These are phyloP conservation scores for Eciton burchellii DNA, from an alignment of 1,140 invertebrate genomes.

Conservation along the genomic window DNA sequence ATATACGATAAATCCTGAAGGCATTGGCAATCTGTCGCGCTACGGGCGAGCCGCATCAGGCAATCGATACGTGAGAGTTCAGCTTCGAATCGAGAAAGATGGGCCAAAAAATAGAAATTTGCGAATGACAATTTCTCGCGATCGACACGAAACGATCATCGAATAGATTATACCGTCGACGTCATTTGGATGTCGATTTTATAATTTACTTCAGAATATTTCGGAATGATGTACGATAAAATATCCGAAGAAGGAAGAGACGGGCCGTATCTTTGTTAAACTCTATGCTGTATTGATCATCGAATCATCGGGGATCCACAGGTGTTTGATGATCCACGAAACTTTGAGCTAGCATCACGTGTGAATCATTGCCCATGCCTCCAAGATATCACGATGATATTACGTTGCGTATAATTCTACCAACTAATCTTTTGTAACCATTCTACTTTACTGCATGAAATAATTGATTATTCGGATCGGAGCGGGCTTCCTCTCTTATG, in stretches of 20 bases:
- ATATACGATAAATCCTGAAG: slow-evolving; percentile 78
- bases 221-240: background rate
- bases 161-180: no score
- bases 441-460: background rate
- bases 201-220: background rate
- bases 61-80: no score
- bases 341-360: slow-evolving; percentile 66
- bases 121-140: no score
- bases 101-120: no score
- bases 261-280: no score
- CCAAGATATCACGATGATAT: slow-evolving; percentile 78
- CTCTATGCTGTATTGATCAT: background rate
- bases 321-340: background rate
- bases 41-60: no score
- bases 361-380: slow-evolving; percentile 82
- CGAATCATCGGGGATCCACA: background rate
- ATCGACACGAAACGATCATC: no score
- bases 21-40: slow-evolving; percentile 79
- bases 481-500: slow-evolving; percentile 77
- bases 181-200: background rate
- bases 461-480: slow-evolving; percentile 70
- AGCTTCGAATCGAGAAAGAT: no score
- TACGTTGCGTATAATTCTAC: slow-evolving; percentile 61
- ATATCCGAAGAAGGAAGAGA: background rate
- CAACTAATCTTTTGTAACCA: slow-evolving; percentile 62